These are phyloP conservation scores for Helicolenus hilgendorfi DNA, from an alignment of 2,797 vertebrate species.

Conservation along the genomic window DNA sequence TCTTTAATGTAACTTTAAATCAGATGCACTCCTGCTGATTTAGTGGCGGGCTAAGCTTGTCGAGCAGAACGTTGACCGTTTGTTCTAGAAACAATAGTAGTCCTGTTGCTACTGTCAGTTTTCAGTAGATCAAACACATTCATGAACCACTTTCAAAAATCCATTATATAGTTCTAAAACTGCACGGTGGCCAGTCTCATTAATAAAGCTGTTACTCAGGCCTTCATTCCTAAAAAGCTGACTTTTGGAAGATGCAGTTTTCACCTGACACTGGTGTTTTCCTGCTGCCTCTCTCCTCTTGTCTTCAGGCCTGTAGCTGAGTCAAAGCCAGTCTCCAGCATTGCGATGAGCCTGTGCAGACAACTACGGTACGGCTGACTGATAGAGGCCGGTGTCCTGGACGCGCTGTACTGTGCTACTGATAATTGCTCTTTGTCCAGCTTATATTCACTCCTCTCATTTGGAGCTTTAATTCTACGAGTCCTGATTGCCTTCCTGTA, in stretches of 20 bases:
- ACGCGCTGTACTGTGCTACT: slow-evolving; percentile 64
- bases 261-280: slow-evolving; percentile 56
- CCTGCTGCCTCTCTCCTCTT: slow-evolving; percentile 37
- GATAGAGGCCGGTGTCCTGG: slow-evolving; percentile 55
- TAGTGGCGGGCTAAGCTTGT: background rate
- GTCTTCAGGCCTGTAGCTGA: slow-evolving; percentile 23
- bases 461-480: slow-evolving; percentile 66
- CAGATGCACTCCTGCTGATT: slow-evolving; percentile 9
- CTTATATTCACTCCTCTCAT: slow-evolving; percentile 68
- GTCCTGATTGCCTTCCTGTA: slow-evolving; percentile 68
- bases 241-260: slow-evolving; percentile 52
- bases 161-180: slow-evolving; percentile 40
- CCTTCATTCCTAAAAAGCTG: slow-evolving; percentile 52
- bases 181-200: slow-evolving; percentile 40
- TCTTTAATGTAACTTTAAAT: slow-evolving; percentile 9
- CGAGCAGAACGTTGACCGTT: slow-evolving; percentile 32
- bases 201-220: slow-evolving; percentile 49
- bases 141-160: slow-evolving; percentile 52
- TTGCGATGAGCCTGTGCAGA: slow-evolving; percentile 44
- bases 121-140: slow-evolving; percentile 29
- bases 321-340: slow-evolving; percentile 18
- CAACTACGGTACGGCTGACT: slow-evolving; percentile 46
- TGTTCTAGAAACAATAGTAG: slow-evolving; percentile 16
- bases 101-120: slow-evolving; percentile 6
- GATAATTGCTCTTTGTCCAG: slow-evolving; percentile 81